phyloP scores from a whole-genome alignment of 2,113 vertebrate genomes.

The Danio rerio region DNA sequence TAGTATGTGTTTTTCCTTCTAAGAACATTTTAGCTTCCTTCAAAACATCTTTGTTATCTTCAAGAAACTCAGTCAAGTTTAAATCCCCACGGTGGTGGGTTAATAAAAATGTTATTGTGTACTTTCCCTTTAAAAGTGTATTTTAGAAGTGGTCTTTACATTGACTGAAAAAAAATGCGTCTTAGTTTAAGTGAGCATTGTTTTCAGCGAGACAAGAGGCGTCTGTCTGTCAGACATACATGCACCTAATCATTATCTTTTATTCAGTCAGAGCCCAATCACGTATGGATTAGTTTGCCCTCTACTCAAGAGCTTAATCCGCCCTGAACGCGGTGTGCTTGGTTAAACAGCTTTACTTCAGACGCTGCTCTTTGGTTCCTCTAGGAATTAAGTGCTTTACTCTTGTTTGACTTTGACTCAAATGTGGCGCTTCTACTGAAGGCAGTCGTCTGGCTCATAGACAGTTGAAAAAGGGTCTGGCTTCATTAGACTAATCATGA shows the following conservation, averaged over 20 bases:
- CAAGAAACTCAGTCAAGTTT: no score
- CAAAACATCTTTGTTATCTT: no score
- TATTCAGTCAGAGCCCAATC: conserved; percentile 37
- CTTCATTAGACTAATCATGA: conserved; percentile 32
- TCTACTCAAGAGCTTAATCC: conserved; percentile 34
- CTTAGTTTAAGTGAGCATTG: conserved; percentile 17
- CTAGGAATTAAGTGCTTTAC: conserved; percentile 26
- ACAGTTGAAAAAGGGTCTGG: background rate
- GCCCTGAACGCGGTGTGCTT: background rate
- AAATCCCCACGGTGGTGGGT: no score
- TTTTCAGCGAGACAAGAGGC: background rate
- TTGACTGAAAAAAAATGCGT: no score
- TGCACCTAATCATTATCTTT: conserved; percentile 33
- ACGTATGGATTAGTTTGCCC: conserved; percentile 39
- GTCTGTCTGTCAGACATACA: conserved; percentile 11
- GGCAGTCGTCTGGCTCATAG: background rate
- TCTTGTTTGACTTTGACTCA: conserved; percentile 39
- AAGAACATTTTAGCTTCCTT: no score
- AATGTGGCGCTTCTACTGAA: conserved; percentile 5
- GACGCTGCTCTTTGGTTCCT: conserved; percentile 31
- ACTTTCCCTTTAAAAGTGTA: no score
- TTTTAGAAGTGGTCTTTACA: no score
- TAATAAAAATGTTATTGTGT: no score
- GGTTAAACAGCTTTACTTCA: conserved; percentile 34
- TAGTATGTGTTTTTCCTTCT: no score